Evolutionary conservation across 92 coral and sea anemone species (phyloP).

Genomic region (Blastomussa wellsi): DNA sequence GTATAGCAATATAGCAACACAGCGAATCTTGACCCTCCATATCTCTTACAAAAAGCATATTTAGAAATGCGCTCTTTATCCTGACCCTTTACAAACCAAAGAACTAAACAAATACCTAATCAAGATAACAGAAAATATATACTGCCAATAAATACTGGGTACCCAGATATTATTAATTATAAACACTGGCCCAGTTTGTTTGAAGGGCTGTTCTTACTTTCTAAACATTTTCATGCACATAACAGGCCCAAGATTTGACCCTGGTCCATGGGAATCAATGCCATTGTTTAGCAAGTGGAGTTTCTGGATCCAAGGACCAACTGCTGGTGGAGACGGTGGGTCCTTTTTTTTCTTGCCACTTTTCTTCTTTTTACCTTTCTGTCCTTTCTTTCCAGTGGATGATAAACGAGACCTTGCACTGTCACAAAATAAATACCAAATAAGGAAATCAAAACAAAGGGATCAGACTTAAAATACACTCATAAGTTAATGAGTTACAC

Average conservation of each 20-base stretch:
- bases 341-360: conserved; percentile 90
- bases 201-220: conserved; percentile 68
- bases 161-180: too few species aligned
- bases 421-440: background rate
- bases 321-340: conserved; percentile 95
- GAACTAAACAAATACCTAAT: too few species aligned
- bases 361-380: conserved; percentile 86
- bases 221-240: conserved; percentile 98
- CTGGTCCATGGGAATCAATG: conserved; percentile 88
- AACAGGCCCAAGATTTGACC: conserved; percentile 89
- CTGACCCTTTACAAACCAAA: too few species aligned
- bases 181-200: background rate
- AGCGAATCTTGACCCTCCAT: too few species aligned
- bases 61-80: too few species aligned
- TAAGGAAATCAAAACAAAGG: background rate
- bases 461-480: background rate
- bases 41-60: too few species aligned
- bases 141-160: too few species aligned
- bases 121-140: too few species aligned
- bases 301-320: conserved; percentile 98
- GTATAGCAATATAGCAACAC: too few species aligned
- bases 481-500: too few species aligned
- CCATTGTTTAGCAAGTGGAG: conserved; percentile 95
- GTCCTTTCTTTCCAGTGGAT: conserved; percentile 71
- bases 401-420: conserved; percentile 71